A percentile compares a stretch with the other conserved stretches of the same genome.
Conservation (phyloP, 2,888 invertebrate species). For the Acleris literana region DNA sequence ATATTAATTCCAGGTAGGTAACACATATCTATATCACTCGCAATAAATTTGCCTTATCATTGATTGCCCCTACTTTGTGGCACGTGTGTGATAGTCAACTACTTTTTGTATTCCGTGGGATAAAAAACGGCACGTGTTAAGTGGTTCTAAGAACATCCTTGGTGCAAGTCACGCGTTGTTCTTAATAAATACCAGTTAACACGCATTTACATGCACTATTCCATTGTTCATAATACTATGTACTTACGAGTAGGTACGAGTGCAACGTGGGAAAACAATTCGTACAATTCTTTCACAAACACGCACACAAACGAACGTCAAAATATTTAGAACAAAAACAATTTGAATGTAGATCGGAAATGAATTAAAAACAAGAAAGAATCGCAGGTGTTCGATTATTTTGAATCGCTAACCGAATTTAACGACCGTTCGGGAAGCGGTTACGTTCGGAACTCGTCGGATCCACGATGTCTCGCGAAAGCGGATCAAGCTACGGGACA, state of each 20-base stretch:
- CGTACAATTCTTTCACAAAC: conserved; percentile 16
- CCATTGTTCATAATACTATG: conserved; percentile 12
- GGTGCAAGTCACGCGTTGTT: neutral
- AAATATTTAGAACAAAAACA: conserved; percentile 14
- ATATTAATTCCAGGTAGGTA: too few relatives aligned
- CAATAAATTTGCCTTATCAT: too few relatives aligned
- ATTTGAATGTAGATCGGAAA: conserved; percentile 1
- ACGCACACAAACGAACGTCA: conserved; percentile 6
- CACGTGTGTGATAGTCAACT: too few relatives aligned
- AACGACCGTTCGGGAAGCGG: conserved; percentile 28
- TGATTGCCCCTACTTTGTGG: too few relatives aligned
- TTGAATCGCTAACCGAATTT: conserved; percentile 28
- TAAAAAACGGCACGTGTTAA: too few relatives aligned
- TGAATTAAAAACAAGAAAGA: conserved; percentile 4
- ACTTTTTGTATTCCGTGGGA: too few relatives aligned
- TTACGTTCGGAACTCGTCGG: conserved; percentile 15
- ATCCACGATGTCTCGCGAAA: conserved; percentile 15
- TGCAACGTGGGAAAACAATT: conserved; percentile 27
- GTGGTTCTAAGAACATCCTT: neutral
- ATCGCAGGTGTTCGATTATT: conserved; percentile 8
- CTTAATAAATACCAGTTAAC: conserved; percentile 9
- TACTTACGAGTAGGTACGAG: conserved; percentile 3
- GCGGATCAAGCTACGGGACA: conserved; percentile 14
- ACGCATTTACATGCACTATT: conserved; percentile 2
- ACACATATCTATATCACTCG: too few relatives aligned